Base-by-base conservation (phyloP, 2,113 vertebrate species). In the Chloropsis hardwickii region DNA sequence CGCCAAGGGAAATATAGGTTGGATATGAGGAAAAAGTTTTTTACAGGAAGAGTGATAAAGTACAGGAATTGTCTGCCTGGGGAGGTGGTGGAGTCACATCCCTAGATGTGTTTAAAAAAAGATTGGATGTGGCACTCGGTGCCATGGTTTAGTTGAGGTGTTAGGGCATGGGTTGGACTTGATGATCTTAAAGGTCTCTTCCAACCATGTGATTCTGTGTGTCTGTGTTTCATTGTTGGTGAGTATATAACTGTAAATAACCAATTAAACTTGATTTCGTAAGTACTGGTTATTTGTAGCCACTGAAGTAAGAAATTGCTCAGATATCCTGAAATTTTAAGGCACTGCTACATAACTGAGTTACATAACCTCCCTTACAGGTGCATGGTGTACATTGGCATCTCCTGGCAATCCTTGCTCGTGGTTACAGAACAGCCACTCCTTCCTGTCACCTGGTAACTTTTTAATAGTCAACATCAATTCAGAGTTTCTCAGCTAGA, bases 371-470 rank as follows among this genome's bases (percentile, higher is more conserved):
- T 62, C 28, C 50, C 31, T 40, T 44, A 85, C 91, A 92, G 51
- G 60, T 79, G 5, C 25, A 56, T 45, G 51, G 71, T 81, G 44
- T 80, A 86, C 66, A 66, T 3, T 58, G 65, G 35, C 7, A 5
- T 67, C 71, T 81, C 61, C 70, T 73, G 77, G 56, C 21, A 92
- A 54, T 47, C 54, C 35, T 56, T 40, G 31, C 33, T 62, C 1
- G 0, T 61, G 24, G 76, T 64, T 95, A 83, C 87, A 66, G 45
- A 53, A 87, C 35, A 62, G 74, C 77, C 97, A 89, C 94, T 83
- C 83, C 96, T 94, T 77, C 56, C 90, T 95, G 95, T 98, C 95
- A 97, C 98, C 96, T 98, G 95, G 97, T 94, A 97, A 98, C 97
- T 94, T 97, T 78, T 94, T 88, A 78, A 80, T 90, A 50, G 94